Evolutionary conservation across 2,113 vertebrate genomes (phyloP), one percentile per base, ranked within the genome.

Genomic region (Jaculus jaculus): DNA sequence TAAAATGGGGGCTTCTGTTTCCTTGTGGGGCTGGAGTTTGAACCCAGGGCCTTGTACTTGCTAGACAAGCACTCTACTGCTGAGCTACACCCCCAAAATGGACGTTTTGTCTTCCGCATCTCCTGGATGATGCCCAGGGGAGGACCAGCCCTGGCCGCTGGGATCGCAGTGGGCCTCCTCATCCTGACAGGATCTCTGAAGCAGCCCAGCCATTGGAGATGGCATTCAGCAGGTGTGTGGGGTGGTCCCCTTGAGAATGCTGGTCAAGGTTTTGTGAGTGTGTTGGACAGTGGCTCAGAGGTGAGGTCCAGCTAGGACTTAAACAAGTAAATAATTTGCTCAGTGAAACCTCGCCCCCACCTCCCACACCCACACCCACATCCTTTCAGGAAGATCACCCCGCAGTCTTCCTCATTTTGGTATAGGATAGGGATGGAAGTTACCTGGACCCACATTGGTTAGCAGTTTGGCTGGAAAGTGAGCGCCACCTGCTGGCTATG

Each of bases 401-500:
- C 32, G 1, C 10, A 2, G 2, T 21, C 1, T 1, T 10, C 17
- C 18, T 18, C 15, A 1, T 16, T 16, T 85, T 84, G 16, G 23
- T n/a, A 17, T 18, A 60, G 30, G 51, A 24, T 2, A 10, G 15
- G 20, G 65, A 7, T 2, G 13, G 7, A 18, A 26, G 17, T 1
- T 17, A 1, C 68, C 20, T 21, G 0, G 7, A 15, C 37, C 24
- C 3, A 0, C 0, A 4, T 23, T 1, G 4, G 32, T 21, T 37
- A 7, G 87, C 4, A 2, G 80, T 39, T 30, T 34, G 63, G 23
- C 5, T 90, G 65, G 79, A 83, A 24, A 30, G 34, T 1, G 4
- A 60, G 87, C 24, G 61, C 94, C 93, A 75, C 84, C 94, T 96
- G 66, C 84, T 3, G 66, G 80, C 51, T 10, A 0, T 1, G 0